Percentiles rank a stretch among this genome's conserved stretches.
Conservation (phyloP, 2,113 vertebrate genomes). For the Microtus oregoni region DNA sequence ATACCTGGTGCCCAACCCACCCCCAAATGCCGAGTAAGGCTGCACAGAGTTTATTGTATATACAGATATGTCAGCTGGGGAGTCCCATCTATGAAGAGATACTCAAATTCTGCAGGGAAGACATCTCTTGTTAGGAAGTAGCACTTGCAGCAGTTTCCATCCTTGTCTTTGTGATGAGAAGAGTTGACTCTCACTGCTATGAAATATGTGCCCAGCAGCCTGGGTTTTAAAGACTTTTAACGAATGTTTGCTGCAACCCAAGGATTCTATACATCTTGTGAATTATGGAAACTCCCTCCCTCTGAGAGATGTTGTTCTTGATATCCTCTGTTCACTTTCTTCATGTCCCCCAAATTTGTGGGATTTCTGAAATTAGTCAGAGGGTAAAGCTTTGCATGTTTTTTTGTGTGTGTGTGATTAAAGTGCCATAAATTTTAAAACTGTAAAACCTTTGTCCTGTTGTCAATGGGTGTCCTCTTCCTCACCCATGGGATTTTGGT, state of each 20-base stretch:
- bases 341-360: neutral
- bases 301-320: neutral
- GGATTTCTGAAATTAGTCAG: neutral
- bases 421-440: neutral
- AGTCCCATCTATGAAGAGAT: neutral
- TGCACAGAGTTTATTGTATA: neutral
- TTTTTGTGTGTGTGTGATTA: neutral
- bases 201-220: neutral
- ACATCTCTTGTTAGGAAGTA: neutral
- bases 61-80: neutral
- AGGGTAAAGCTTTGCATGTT: neutral
- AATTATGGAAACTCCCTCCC: neutral
- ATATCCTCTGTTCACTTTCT: constrained; percentile 9
- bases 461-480: neutral
- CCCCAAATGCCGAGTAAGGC: neutral
- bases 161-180: neutral
- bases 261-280: neutral
- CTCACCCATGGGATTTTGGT: neutral
- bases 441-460: neutral
- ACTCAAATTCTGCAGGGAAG: neutral
- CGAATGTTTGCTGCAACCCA: neutral
- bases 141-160: neutral
- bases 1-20: neutral
- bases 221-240: neutral
- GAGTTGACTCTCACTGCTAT: neutral